Evolutionary conservation across 2,113 vertebrate species (phyloP).

Genomic region (Apistogramma diplotaenia): DNA sequence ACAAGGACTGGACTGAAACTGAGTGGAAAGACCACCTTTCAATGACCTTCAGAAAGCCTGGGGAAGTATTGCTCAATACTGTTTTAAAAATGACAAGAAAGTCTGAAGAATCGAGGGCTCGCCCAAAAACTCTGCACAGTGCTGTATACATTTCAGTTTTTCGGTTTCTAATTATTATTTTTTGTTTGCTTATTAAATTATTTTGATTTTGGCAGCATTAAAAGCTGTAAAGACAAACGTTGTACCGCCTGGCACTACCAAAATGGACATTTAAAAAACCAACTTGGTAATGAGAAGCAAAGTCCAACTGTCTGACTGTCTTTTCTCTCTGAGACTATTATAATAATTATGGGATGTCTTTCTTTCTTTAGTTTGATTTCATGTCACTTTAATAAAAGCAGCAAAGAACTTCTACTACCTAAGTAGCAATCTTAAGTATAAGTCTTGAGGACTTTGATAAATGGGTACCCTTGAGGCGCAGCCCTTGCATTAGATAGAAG

Average conservation of each 20-base stretch:
- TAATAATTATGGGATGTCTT: background rate
- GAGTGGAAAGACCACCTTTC: background rate
- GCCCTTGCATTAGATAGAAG: background rate
- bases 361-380: background rate
- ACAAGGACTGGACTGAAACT: background rate
- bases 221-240: background rate
- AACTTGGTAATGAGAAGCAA: background rate
- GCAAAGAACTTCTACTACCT: background rate
- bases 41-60: background rate
- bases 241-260: background rate
- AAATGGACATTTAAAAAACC: background rate
- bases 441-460: background rate
- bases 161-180: no score
- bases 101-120: background rate
- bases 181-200: background rate
- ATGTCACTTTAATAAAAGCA: background rate
- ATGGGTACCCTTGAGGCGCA: background rate
- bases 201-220: background rate
- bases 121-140: background rate
- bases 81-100: no score
- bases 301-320: background rate
- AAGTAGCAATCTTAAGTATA: background rate
- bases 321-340: background rate
- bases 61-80: background rate
- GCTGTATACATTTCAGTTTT: background rate